Evolutionary conservation across 2,888 invertebrate genomes (phyloP).

Genomic region (Idaea straminata): DNA sequence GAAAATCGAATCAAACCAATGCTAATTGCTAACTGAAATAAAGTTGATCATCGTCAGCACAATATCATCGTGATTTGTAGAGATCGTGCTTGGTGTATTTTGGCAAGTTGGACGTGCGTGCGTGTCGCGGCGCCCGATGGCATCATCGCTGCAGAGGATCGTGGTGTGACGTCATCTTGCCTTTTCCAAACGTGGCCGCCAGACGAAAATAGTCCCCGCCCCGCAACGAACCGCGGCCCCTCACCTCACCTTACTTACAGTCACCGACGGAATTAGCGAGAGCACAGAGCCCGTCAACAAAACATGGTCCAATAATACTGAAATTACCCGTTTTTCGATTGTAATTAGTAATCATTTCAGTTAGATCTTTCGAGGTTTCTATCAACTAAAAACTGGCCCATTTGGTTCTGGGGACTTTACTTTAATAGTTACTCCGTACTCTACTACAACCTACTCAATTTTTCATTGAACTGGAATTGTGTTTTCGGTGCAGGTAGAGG

Average conservation of each 20-base stretch:
- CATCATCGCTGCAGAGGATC: slow-evolving; percentile 76
- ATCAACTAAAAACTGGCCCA: not conserved
- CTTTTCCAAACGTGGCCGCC: slow-evolving; percentile 80
- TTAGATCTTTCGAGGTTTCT: not conserved
- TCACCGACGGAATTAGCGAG: slow-evolving; percentile 76
- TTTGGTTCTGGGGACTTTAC: not conserved
- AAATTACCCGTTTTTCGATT: not conserved
- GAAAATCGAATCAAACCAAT: not conserved
- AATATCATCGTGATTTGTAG: slow-evolving; percentile 36
- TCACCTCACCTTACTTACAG: slow-evolving; percentile 33
- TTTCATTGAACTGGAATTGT: too few relatives aligned
- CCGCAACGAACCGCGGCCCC: slow-evolving; percentile 64
- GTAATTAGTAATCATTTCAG: not conserved
- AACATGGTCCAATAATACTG: not conserved
- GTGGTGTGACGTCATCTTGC: slow-evolving; percentile 71
- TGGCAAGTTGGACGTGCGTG: slow-evolving; percentile 67
- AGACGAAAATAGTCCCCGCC: slow-evolving; percentile 79
- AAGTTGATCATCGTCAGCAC: slow-evolving; percentile 57
- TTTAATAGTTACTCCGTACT: not conserved
- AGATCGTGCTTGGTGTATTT: slow-evolving; percentile 68
- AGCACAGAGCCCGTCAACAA: slow-evolving; percentile 43
- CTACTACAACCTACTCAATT: not conserved
- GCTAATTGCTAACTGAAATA: slow-evolving; percentile 60
- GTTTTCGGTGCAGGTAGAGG: too few relatives aligned
- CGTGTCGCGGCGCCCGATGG: slow-evolving; percentile 75